Evolutionary conservation across 2,797 vertebrate genomes (phyloP), one percentile per base, ranked within the genome.

Genomic region (Scarus forsteni): DNA sequence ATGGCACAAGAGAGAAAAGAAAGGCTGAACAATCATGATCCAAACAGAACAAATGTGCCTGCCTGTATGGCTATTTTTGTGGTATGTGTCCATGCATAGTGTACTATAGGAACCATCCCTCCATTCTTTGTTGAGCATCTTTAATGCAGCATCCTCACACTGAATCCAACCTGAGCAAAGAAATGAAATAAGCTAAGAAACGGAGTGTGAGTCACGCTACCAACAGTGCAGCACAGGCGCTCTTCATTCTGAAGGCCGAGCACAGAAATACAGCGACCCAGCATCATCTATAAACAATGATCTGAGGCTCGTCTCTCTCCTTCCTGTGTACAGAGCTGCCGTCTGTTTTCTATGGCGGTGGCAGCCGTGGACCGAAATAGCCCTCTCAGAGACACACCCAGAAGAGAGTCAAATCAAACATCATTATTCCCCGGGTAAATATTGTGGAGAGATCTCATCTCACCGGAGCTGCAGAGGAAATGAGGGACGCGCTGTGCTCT

Each of bases 271-370:
- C 76, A 76, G 54, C 54, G 10, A 67, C 60, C 54, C 11, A 48
- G 67, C 75, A 73, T 86, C 80, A 87, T 80, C 78, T 74, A 87
- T 84, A 86, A 88, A 85, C 84, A 85, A 86, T 73, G 73, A 89
- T 80, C 64, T 40, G 19, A 75, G 71, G 50, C 18, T 49, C 15
- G 34, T 54, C 35, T 42, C 49, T 13, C 35, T 27, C 67, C 44
- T 36, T 70, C 44, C 46, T 57, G 68, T 76, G 71, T 76, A 80
- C 53, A 36, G n/a, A 75, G 65, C 63, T 49, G 63, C 78, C 56
- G 73, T 64, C 67, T 45, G 75, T 77, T 79, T 78, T 72, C 58
- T 70, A 65, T 77, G 60, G 73, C 70, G 3, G 66, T 62, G 61
- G 79, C 71, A 67, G 70, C 79, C 53, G 66, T 18, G 55, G 75